phyloP scores from a whole-genome alignment of 2,888 invertebrate genomes.

The Portevinia maculata region DNA sequence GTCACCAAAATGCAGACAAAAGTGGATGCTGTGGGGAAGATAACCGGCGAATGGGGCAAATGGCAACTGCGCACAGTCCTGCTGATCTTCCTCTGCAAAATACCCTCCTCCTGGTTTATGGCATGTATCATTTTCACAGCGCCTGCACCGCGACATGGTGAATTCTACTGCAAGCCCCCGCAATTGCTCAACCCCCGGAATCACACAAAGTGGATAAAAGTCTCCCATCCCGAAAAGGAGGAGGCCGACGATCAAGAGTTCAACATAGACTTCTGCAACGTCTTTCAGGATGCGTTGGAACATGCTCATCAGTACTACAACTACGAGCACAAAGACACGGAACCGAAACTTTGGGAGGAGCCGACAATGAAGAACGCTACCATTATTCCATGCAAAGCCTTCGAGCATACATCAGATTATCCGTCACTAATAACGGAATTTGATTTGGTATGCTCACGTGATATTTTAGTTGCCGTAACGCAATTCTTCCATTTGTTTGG shows the following conservation, averaged over 20 bases:
- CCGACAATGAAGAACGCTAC: slow-evolving; percentile 79
- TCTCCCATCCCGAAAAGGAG: slow-evolving; percentile 82
- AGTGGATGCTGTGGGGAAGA: slow-evolving; percentile 82
- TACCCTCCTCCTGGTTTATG: slow-evolving; percentile 84
- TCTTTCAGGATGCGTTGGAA: slow-evolving; percentile 81
- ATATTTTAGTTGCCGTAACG: slow-evolving; percentile 83
- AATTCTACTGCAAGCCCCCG: slow-evolving; percentile 83
- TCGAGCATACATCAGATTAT: slow-evolving; percentile 80
- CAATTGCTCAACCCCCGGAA: slow-evolving; percentile 78
- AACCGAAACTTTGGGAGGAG: slow-evolving; percentile 80
- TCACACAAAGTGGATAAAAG: slow-evolving; percentile 82
- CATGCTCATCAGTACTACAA: slow-evolving; percentile 82
- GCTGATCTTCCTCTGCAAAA: slow-evolving; percentile 83
- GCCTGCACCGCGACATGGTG: slow-evolving; percentile 82
- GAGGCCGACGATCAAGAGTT: slow-evolving; percentile 82
- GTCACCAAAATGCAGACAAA: slow-evolving; percentile 80
- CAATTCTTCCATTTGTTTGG: slow-evolving; percentile 84
- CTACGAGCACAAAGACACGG: slow-evolving; percentile 78
- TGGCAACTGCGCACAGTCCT: slow-evolving; percentile 83
- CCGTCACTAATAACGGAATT: slow-evolving; percentile 83
- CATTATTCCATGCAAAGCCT: slow-evolving; percentile 81
- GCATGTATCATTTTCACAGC: slow-evolving; percentile 84
- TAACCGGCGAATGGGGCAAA: slow-evolving; percentile 83
- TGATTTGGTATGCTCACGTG: slow-evolving; percentile 83
- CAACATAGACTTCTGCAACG: slow-evolving; percentile 82